These are phyloP conservation scores for Probosciger aterrimus DNA, from an alignment of 2,113 vertebrate species.

Conservation along the genomic window DNA sequence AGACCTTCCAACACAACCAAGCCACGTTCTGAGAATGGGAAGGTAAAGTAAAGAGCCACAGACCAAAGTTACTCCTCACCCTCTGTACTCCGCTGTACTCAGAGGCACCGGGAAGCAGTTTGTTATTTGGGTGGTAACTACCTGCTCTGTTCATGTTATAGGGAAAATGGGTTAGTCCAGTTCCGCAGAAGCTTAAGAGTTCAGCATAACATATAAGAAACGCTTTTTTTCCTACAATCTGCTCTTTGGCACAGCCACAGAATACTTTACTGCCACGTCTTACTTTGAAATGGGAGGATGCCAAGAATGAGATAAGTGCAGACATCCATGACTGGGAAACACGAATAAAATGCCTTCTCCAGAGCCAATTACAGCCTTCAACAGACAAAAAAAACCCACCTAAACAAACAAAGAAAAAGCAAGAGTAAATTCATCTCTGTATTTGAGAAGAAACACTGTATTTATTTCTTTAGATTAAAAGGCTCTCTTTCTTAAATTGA, in stretches of 20 bases:
- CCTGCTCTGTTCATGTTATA: neutral
- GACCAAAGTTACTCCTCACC: neutral
- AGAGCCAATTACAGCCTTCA: constrained; percentile 35
- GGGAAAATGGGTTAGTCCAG: neutral
- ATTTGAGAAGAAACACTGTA: neutral
- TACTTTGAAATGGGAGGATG: constrained; percentile 70
- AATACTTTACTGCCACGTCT: constrained; percentile 81
- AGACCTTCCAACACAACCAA: fast-evolving
- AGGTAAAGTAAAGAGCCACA: neutral
- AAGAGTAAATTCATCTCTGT: neutral
- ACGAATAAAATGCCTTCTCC: constrained; percentile 53
- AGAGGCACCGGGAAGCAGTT: neutral
- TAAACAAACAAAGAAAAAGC: constrained; percentile 42
- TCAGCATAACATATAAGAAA: constrained; percentile 62
- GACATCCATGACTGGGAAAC: constrained; percentile 62
- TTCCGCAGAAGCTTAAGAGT: constrained; percentile 34
- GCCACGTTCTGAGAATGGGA: fast-evolving
- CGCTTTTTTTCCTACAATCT: constrained; percentile 68
- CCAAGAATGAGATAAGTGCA: constrained; percentile 78
- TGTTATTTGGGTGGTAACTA: neutral
- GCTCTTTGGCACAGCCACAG: constrained; percentile 72
- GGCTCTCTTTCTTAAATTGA: neutral
- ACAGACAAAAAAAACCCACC: neutral
- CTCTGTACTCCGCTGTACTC: neutral
- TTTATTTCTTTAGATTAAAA: neutral